These are phyloP conservation scores for Emydura subglobosa DNA, from an alignment of 2,113 vertebrate species.

Conservation along the genomic window DNA sequence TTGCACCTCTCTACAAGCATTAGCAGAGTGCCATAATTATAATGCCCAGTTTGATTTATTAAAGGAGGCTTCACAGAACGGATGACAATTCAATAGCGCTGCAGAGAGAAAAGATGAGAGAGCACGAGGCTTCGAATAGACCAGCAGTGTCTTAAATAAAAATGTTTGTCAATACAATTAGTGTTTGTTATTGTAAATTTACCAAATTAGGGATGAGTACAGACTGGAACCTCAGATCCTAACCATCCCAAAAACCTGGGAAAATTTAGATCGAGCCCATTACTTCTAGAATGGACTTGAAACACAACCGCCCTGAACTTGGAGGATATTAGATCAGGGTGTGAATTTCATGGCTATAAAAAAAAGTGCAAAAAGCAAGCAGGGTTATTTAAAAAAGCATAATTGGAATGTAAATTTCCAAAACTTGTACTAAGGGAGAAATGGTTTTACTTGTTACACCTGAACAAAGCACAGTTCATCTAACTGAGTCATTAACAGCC, in stretches of 20 bases:
- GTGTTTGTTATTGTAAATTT: constrained; percentile 63
- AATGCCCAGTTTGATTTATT: constrained; percentile 74
- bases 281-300: constrained; percentile 64
- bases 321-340: constrained; percentile 36
- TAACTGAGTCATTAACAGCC: not conserved
- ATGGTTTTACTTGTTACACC: constrained; percentile 12
- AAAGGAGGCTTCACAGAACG: constrained; percentile 39
- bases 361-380: not conserved
- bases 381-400: not conserved
- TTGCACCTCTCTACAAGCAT: constrained; percentile 60
- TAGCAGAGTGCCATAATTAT: constrained; percentile 69
- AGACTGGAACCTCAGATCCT: constrained; percentile 44
- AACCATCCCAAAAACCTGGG: constrained; percentile 46
- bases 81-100: constrained; percentile 49
- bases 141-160: constrained; percentile 37
- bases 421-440: not conserved
- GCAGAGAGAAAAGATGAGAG: constrained; percentile 27
- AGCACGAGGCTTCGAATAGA: constrained; percentile 40
- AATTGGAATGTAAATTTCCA: constrained; percentile 46
- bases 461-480: not conserved
- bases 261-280: constrained; percentile 33
- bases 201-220: constrained; percentile 59
- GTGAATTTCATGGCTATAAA: constrained; percentile 44
- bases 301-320: not conserved
- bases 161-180: constrained; percentile 60